A percentile compares a stretch with the other conserved stretches of the same genome.
Conservation (phyloP, 2,797 vertebrate genomes). For the Emys orbicularis region DNA sequence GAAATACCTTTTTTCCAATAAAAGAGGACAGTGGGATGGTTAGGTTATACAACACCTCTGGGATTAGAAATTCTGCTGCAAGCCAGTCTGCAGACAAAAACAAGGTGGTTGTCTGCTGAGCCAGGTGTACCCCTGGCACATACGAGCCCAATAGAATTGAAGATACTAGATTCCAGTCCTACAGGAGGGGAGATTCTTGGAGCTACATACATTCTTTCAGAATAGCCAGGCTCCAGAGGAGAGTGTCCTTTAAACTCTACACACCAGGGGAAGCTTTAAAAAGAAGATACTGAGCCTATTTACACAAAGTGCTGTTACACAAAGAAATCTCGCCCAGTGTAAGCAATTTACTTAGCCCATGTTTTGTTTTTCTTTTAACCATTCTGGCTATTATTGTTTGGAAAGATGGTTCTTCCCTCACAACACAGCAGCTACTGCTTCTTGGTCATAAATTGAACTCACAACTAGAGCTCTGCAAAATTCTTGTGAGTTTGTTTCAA, state of each 20-base stretch:
- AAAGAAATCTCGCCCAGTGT: not conserved
- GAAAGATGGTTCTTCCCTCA: not conserved
- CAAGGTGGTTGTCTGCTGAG: not conserved
- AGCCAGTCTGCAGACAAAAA: not conserved
- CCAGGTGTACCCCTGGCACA: not conserved
- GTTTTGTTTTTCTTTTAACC: not conserved
- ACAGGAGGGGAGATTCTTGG: not conserved
- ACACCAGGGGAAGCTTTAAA: not conserved
- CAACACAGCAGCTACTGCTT: not conserved
- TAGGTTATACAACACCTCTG: not conserved
- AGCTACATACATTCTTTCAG: not conserved
- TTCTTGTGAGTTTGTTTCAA: not conserved
- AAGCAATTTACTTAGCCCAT: not conserved
- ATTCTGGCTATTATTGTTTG: not conserved
- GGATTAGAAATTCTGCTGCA: not conserved
- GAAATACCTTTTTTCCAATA: not conserved
- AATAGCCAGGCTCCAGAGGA: not conserved
- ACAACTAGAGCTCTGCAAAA: not conserved
- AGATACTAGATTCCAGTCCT: not conserved
- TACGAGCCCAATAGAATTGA: not conserved
- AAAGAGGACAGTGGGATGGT: not conserved
- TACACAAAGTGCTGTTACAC: not conserved
- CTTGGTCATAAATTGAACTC: not conserved
- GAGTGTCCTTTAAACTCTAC: not conserved
- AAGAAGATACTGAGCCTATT: not conserved